Base-by-base conservation (phyloP, 2,113 vertebrate genomes). In the Varanus komodoensis region DNA sequence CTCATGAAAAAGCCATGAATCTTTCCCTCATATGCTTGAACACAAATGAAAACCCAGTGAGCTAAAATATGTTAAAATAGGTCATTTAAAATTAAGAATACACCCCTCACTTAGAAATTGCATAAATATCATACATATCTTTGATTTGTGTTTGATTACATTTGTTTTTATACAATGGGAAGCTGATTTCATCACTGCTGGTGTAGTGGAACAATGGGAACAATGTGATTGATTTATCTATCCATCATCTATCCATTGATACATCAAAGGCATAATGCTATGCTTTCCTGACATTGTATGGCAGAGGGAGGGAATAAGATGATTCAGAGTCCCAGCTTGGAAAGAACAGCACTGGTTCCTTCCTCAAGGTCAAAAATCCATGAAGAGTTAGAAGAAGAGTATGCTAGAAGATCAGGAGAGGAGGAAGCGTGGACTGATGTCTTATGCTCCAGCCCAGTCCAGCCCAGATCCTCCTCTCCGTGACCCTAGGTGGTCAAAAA, bases 1-100 rank as follows among this genome's bases (percentile, higher is more conserved):
- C 1, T 77, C 87, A n/a, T 85, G 7, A 94, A 88, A 86, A n/a
- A 91, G 7, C 2, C 32, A 71, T 71, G 38, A 93, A 90, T 25
- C 1, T 48, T 89, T 25, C 21, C 74, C 75, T 85, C 50, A 38
- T 32, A 79, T 23, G 14, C 38, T 38, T 79, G 48, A 69, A 61
- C 23, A 85, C 61, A 74, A 84, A n/a, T 21, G 12, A 17, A 44
- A 64, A 89, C 1, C 12, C 29, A 89, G n/a, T 32, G 25, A 69
- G 38, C 38, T 71, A 29, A 69, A 84, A n/a, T 68, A 14, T 64
- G 3, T 48, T 7, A 64, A 50, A 84, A 67, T 80, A 50, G 50
- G 5, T 11, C 67, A 6, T 68, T 68, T 50, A 73, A 71, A 82
- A 61, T 79, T 2, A 68, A 67, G 29, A 68, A 32, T 11, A 32